These are phyloP conservation scores for Barbus barbus DNA, from an alignment of 2,113 vertebrate genomes.

Conservation along the genomic window DNA sequence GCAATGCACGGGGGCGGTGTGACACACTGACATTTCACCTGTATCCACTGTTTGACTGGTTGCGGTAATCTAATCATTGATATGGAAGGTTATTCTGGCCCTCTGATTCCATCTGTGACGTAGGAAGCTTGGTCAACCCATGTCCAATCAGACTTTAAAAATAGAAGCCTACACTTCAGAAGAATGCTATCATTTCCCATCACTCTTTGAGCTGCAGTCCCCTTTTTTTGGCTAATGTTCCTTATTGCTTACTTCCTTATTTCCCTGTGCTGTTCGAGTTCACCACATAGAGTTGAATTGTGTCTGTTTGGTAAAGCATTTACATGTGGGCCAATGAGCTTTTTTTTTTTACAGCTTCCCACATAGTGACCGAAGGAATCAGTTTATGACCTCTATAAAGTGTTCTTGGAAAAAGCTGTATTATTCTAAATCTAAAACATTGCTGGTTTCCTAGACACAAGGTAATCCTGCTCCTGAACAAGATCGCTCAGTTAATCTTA, in stretches of 20 bases:
- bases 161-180: constrained; percentile 66
- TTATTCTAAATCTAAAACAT: neutral
- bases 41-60: constrained; percentile 43
- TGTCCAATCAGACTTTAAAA: constrained; percentile 64
- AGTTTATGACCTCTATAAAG: neutral
- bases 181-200: constrained; percentile 49
- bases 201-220: constrained; percentile 50
- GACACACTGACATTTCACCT: constrained; percentile 46
- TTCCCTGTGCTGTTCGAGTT: constrained; percentile 2
- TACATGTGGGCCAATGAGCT: constrained; percentile 27
- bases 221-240: constrained; percentile 6
- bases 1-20: neutral
- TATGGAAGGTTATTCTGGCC: constrained; percentile 63
- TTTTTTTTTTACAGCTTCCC: neutral
- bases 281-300: constrained; percentile 9
- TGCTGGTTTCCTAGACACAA: neutral
- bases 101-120: constrained; percentile 69
- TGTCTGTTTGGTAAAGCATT: constrained; percentile 20
- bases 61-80: constrained; percentile 68
- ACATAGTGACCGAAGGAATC: neutral
- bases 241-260: constrained; percentile 24
- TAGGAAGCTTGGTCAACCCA: constrained; percentile 53
- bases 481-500: neutral
- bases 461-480: neutral
- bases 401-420: constrained; percentile 12